phyloP scores from a whole-genome alignment of 1,140 invertebrate species.

The Brachionus calyciflorus region DNA sequence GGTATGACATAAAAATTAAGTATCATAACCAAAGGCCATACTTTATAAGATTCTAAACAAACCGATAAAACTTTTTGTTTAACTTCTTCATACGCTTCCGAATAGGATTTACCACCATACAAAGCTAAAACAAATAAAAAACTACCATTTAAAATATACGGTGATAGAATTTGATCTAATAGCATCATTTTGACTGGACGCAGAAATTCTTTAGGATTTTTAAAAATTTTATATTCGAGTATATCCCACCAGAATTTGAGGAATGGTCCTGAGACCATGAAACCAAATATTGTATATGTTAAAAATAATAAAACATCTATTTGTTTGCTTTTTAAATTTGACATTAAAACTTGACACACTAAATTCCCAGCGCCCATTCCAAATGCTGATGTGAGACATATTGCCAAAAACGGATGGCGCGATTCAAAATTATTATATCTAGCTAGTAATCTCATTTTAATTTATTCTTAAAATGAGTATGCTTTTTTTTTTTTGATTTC shows the following conservation, averaged over 20 bases:
- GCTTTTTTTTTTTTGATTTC: no score
- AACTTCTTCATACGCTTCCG: background rate
- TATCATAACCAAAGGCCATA: background rate
- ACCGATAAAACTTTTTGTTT: background rate
- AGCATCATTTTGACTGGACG: slow-evolving; percentile 8
- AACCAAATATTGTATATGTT: background rate
- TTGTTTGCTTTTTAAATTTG: background rate
- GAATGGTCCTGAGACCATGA: background rate
- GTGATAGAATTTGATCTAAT: background rate
- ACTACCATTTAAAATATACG: background rate
- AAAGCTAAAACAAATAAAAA: background rate
- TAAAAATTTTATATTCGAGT: background rate
- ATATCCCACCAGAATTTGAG: background rate
- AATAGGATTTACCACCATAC: background rate
- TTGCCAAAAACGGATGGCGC: background rate
- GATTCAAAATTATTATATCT: background rate
- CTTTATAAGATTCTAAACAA: background rate
- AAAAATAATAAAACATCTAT: background rate
- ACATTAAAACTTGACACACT: background rate
- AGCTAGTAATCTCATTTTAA: no score
- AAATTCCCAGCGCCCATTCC: background rate
- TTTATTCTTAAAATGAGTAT: no score
- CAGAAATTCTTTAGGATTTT: background rate
- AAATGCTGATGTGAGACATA: background rate
- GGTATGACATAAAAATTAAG: slow-evolving; percentile 8